Conservation (phyloP, 2,797 vertebrate species). For the Sarcoramphus papa region DNA sequence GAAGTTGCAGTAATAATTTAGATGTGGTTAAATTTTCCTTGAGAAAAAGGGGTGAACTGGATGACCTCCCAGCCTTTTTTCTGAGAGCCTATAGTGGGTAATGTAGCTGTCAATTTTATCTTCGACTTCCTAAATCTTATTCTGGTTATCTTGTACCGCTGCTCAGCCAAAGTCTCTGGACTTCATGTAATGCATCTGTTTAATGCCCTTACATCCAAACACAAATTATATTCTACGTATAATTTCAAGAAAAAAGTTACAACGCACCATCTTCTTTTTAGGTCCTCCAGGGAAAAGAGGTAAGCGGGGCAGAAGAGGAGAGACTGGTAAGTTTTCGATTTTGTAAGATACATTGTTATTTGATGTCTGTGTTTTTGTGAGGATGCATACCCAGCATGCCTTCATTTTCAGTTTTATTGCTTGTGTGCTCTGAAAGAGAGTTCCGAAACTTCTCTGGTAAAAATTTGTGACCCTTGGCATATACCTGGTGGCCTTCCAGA, state of each 20-base stretch:
- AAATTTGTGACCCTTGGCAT: neutral
- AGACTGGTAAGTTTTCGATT: slow-evolving; percentile 83
- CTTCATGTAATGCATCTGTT: neutral
- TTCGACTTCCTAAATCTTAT: neutral
- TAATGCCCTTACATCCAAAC: neutral
- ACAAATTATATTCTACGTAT: neutral
- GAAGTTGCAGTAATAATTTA: neutral
- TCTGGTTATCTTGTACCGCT: neutral
- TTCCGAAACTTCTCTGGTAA: neutral
- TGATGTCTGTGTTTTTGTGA: neutral
- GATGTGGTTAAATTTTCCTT: neutral
- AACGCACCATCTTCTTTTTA: slow-evolving; percentile 64
- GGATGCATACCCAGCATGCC: neutral
- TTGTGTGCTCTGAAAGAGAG: neutral
- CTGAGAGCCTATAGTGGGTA: neutral
- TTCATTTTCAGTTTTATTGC: neutral
- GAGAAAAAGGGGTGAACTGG: neutral
- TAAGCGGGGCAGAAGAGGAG: slow-evolving; percentile 94
- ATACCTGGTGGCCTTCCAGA: neutral
- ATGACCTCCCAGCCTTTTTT: neutral
- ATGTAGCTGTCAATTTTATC: neutral
- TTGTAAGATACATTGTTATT: neutral
- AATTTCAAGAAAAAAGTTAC: neutral
- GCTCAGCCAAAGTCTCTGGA: neutral
- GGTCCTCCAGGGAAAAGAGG: slow-evolving; percentile 97